Conservation (phyloP, 2,797 vertebrate genomes). For the Luscinia luscinia region DNA sequence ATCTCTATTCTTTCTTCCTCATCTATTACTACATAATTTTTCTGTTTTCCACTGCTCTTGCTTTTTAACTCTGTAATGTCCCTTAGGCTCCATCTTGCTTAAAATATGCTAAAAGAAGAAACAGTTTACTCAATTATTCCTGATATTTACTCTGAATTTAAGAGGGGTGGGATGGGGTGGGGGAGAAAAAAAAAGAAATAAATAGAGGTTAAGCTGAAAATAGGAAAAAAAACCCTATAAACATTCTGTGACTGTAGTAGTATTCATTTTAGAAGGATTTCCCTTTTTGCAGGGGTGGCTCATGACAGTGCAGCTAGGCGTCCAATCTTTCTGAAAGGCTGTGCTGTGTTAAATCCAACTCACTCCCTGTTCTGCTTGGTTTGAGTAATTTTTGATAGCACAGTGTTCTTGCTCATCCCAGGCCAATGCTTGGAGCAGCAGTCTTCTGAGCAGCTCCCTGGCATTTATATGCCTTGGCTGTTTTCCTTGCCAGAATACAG, state of each 20-base stretch:
- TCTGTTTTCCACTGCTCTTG: neutral
- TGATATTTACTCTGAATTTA: neutral
- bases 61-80: constrained; percentile 20
- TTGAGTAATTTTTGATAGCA: neutral
- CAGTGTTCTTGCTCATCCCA: neutral
- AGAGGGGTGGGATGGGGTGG: no score
- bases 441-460: neutral
- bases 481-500: neutral
- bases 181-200: neutral
- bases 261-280: neutral
- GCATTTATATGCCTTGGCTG: neutral
- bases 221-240: neutral
- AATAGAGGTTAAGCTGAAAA: neutral
- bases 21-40: neutral
- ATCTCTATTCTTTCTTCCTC: neutral
- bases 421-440: neutral
- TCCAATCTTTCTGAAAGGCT: neutral
- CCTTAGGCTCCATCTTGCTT: neutral
- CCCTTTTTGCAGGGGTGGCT: neutral
- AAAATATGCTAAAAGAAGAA: neutral
- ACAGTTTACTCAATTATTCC: neutral
- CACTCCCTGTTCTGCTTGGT: neutral
- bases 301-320: neutral
- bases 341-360: neutral
- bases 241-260: neutral